Percentiles rank a stretch among this genome's conserved stretches.
These are phyloP conservation scores for Leptinotarsa tumamoca DNA, from an alignment of 2,888 invertebrate genomes.

Conservation along the genomic window DNA sequence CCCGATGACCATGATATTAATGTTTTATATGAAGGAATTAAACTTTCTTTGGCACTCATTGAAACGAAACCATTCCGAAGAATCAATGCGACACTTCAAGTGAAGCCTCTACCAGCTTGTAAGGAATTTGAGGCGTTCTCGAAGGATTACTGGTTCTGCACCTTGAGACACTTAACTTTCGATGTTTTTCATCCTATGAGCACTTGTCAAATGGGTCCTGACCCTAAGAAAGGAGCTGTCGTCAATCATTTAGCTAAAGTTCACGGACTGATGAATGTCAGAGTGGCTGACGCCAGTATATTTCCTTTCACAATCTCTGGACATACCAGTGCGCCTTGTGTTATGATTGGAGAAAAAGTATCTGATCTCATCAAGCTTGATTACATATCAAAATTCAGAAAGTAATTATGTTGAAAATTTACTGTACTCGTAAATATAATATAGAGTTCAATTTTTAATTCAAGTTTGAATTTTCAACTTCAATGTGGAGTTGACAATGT, in stretches of 20 bases:
- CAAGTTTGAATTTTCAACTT: no score
- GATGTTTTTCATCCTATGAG: conserved; percentile 73
- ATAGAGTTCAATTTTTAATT: no score
- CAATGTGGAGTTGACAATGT: no score
- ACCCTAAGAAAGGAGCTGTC: conserved; percentile 71
- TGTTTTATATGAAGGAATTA: conserved; percentile 68
- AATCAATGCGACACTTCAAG: conserved; percentile 66
- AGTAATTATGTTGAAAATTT: background rate
- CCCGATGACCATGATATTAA: conserved; percentile 67
- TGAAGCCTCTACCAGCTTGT: conserved; percentile 32
- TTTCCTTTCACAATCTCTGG: conserved; percentile 73
- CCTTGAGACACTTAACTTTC: conserved; percentile 31
- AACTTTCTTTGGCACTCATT: conserved; percentile 63
- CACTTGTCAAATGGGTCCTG: conserved; percentile 78
- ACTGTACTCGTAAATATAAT: background rate
- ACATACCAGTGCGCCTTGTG: conserved; percentile 76
- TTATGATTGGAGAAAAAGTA: conserved; percentile 78
- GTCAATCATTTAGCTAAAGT: conserved; percentile 74
- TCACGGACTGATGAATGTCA: conserved; percentile 70
- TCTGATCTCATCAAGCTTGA: conserved; percentile 66
- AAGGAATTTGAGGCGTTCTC: conserved; percentile 19
- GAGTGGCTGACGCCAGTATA: conserved; percentile 77
- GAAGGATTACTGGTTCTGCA: conserved; percentile 41
- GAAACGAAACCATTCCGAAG: conserved; percentile 68
- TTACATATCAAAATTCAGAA: background rate